A percentile compares a stretch with the other conserved stretches of the same genome.
Evolutionary conservation across 2,797 vertebrate species (phyloP).

Genomic region (Gambusia yucatana): DNA sequence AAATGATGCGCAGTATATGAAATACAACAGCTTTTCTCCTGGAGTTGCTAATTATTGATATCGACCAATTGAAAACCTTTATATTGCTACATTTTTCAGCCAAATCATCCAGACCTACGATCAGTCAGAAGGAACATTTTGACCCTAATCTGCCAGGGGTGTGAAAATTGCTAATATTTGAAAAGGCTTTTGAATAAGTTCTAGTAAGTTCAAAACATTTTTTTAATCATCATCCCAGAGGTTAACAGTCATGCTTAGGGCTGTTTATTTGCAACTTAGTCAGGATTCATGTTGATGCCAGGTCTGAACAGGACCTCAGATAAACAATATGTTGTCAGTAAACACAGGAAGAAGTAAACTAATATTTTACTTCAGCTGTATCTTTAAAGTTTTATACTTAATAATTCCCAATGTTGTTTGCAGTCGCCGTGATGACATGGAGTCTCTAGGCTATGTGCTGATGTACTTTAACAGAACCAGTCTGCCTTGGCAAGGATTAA

Average conservation of each 20-base stretch:
- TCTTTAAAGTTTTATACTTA: slow-evolving; percentile 7
- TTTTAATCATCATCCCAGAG: neutral
- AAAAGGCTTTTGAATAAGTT: neutral
- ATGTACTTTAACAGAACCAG: slow-evolving; percentile 99
- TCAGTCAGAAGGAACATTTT: neutral
- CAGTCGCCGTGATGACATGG: slow-evolving; percentile 99
- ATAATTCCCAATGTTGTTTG: slow-evolving; percentile 28
- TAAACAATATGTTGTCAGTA: neutral
- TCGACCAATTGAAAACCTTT: no score
- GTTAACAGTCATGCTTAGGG: neutral
- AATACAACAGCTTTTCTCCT: no score
- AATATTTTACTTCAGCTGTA: neutral
- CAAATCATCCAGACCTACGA: neutral
- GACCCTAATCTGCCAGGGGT: neutral
- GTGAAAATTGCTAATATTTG: neutral
- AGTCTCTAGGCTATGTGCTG: slow-evolving; percentile 99
- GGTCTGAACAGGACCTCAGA: neutral
- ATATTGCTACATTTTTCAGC: no score
- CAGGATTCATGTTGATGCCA: neutral
- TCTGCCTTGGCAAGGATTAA: slow-evolving; percentile 98
- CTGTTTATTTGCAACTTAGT: neutral
- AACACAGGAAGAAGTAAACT: neutral
- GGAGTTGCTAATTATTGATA: no score
- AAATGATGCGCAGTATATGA: no score
- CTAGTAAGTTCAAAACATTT: neutral